Percentiles rank a stretch among this genome's conserved stretches.
These are phyloP conservation scores for Aurelia sp. DNA, from an alignment of 30 jellyfish, hydroid and myxozoan genomes.

Conservation along the genomic window DNA sequence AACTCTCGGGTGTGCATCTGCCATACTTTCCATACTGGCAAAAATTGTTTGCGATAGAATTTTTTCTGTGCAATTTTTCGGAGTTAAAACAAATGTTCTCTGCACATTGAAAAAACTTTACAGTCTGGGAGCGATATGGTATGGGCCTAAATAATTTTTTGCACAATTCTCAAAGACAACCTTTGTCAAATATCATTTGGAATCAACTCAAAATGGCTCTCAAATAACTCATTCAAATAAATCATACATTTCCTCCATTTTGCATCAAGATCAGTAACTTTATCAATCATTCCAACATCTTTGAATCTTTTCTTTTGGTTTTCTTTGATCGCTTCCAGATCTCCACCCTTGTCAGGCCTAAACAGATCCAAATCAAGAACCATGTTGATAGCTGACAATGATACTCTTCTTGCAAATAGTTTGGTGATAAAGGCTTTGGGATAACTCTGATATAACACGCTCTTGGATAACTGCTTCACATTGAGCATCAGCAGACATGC, in stretches of 20 bases:
- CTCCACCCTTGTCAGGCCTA: slow-evolving; percentile 94
- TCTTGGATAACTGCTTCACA: background rate
- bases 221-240: background rate
- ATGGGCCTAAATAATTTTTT: no score
- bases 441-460: background rate
- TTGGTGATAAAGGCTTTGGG: background rate
- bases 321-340: slow-evolving; percentile 84
- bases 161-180: no score
- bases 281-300: slow-evolving; percentile 87
- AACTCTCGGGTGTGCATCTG: no score
- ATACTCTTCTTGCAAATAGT: background rate
- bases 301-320: slow-evolving; percentile 91
- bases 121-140: no score
- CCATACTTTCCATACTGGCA: no score
- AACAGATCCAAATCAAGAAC: slow-evolving; percentile 89
- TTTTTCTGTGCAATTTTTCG: no score
- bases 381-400: slow-evolving; percentile 66
- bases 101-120: no score
- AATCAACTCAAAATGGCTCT: no score
- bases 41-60: no score
- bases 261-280: slow-evolving; percentile 83
- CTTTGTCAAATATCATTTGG: no score
- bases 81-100: no score
- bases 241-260: slow-evolving; percentile 91
- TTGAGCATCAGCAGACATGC: slow-evolving; percentile 33